Percentiles rank a stretch among this genome's conserved stretches.
Conservation (phyloP, 2,888 invertebrate genomes). For the Drosophila helvetica region DNA sequence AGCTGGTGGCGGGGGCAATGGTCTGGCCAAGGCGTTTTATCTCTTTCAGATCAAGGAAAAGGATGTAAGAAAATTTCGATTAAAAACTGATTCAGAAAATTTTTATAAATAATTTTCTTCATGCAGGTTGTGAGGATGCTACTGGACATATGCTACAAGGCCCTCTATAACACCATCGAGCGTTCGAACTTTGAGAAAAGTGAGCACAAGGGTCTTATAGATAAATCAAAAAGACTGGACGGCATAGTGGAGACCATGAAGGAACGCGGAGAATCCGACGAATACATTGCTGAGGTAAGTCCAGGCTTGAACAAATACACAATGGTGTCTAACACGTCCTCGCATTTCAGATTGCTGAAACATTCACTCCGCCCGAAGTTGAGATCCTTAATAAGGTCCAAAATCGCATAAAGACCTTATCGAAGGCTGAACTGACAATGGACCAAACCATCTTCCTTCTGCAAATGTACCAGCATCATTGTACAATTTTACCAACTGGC, state of each 20-base stretch:
- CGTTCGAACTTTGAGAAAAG: conserved; percentile 87
- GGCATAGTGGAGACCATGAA: conserved; percentile 92
- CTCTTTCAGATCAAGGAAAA: conserved; percentile 90
- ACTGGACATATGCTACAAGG: conserved; percentile 89
- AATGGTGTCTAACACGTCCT: fast-evolving
- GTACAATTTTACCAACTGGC: conserved; percentile 66
- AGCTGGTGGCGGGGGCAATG: conserved; percentile 87
- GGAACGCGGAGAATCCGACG: conserved; percentile 90
- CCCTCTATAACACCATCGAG: conserved; percentile 88
- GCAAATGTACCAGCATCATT: conserved; percentile 89
- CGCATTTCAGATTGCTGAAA: conserved; percentile 86
- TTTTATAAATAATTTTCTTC: conserved; percentile 29
- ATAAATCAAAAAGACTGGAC: conserved; percentile 94
- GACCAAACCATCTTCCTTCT: conserved; percentile 93
- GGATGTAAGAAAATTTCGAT: conserved; percentile 82
- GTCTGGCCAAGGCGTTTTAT: conserved; percentile 92
- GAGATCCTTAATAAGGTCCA: conserved; percentile 90
- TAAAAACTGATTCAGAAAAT: not conserved
- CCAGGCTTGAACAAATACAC: fast-evolving
- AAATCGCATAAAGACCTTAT: conserved; percentile 90
- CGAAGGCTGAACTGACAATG: conserved; percentile 90
- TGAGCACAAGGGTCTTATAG: conserved; percentile 91
- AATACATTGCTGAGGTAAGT: conserved; percentile 90
- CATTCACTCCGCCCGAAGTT: conserved; percentile 93
- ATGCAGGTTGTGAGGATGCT: conserved; percentile 88